A percentile compares a stretch with the other conserved stretches of the same genome.
Conservation (phyloP, 2,797 vertebrate genomes). For the Melanotaenia pygmaea region DNA sequence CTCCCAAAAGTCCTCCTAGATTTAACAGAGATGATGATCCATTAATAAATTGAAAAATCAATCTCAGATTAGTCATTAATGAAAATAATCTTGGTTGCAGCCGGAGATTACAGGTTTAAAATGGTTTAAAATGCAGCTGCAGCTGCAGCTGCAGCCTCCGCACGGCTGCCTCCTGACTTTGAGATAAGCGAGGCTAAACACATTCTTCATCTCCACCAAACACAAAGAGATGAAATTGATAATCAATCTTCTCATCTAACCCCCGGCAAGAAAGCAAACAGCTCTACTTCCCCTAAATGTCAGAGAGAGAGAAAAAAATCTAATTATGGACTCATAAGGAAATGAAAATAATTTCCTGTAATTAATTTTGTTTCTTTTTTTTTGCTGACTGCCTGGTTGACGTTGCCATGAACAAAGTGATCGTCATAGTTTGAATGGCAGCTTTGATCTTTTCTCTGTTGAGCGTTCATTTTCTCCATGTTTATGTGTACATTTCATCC, state of each 20-base stretch:
- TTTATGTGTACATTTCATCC: background rate
- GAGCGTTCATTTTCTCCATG: background rate
- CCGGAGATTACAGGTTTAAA: constrained; percentile 1
- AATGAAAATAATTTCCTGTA: constrained; percentile 55
- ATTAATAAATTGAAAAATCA: background rate
- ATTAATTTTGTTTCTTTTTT: constrained; percentile 38
- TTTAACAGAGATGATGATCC: background rate
- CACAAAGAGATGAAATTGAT: constrained; percentile 55
- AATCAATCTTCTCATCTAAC: constrained; percentile 56
- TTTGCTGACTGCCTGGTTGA: constrained; percentile 23
- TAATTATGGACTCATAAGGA: constrained; percentile 34
- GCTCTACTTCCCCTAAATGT: constrained; percentile 49
- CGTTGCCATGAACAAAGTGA: background rate
- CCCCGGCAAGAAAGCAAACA: constrained; percentile 43
- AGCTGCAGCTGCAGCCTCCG: constrained; percentile 8
- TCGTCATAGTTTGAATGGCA: constrained; percentile 6
- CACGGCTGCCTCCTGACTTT: constrained; percentile 14
- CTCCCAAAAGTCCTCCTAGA: background rate
- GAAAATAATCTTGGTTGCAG: background rate
- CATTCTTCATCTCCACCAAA: constrained; percentile 56
- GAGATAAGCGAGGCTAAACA: constrained; percentile 48
- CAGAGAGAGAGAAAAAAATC: constrained; percentile 27
- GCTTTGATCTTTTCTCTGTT: background rate
- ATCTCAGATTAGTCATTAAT: background rate
- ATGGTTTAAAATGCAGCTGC: constrained; percentile 16